Base-by-base conservation (phyloP, 2,888 invertebrate genomes). In the Netelia inedita region DNA sequence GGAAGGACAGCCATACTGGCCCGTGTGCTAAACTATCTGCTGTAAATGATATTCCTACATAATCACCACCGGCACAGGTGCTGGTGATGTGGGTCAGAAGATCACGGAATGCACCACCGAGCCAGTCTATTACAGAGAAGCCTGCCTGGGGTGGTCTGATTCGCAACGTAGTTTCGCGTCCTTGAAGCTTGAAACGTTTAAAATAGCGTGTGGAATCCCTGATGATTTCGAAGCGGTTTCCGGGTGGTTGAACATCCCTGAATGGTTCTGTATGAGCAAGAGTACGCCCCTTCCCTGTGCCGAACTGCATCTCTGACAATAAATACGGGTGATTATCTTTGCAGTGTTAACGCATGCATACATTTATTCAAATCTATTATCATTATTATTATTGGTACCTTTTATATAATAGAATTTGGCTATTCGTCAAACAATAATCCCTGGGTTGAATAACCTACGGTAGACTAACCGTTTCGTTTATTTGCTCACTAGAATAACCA, bases 151-250 rank as follows among this genome's bases (percentile, higher is more conserved):
- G 72, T 43, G 57, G 16, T 16, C 59, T 41, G 10, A 72, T 57
- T 1, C 59, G 72, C 43, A 61, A 9, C 3, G 43, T 72, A 3
- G 46, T 59, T 35, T 72, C 46, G 10, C 72, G 59, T 23, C 59
- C 72, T 2, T 23, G 59, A 21, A 72, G 59, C n/a, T 72, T 59
- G n/a, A 72, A 61, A 3, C 72, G 59, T 9, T 72, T 72, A n/a
- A 72, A 72, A 61, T n/a, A 41, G 1, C 5, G 35, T 9, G n/a
- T n/a, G 6, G 14, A 35, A 35, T 10, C 65, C 41, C 65, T 9
- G 65, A 19, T 10, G 11, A 72, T 72, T 5, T 59, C 21, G 21
- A 59, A 57, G 16, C 72, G 72, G n/a, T 11, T 28, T 9, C 72
- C 72, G 5, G 46, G 72, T 1, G 71, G 71, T 9, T 72, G 71